A percentile compares a stretch with the other conserved stretches of the same genome.
These are phyloP conservation scores for Saturnia japonica DNA, from an alignment of 2,888 invertebrate genomes.

Conservation along the genomic window DNA sequence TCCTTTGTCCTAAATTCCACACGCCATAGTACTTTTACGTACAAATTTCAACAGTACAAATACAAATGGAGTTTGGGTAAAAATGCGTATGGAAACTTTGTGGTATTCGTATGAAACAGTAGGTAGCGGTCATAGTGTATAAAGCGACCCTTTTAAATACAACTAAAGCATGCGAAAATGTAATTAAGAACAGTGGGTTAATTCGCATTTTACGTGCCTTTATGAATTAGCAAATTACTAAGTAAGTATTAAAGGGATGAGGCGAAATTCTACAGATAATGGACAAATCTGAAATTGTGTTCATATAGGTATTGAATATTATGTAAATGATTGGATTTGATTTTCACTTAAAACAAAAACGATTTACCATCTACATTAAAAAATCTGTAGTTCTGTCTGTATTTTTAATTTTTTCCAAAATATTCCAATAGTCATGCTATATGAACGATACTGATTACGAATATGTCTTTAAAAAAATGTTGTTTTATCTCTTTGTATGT, in stretches of 20 bases:
- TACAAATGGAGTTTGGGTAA: slow-evolving; percentile 13
- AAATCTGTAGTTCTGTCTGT: no score
- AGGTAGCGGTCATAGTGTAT: slow-evolving; percentile 40
- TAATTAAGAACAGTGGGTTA: slow-evolving; percentile 79
- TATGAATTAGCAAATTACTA: slow-evolving; percentile 69
- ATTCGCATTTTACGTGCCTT: slow-evolving; percentile 75
- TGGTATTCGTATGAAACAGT: slow-evolving; percentile 13
- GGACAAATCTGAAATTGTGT: slow-evolving; percentile 45
- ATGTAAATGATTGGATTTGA: slow-evolving; percentile 19
- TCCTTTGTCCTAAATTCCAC: background rate
- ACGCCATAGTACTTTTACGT: background rate
- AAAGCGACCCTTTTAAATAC: slow-evolving; percentile 72
- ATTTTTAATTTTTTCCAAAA: no score
- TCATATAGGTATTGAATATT: slow-evolving; percentile 21
- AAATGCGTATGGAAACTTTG: slow-evolving; percentile 22
- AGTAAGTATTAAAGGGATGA: slow-evolving; percentile 50
- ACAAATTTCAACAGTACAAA: background rate
- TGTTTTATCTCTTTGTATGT: no score
- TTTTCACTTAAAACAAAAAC: slow-evolving; percentile 10
- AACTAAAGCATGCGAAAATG: slow-evolving; percentile 79
- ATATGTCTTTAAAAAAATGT: no score
- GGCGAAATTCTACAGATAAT: slow-evolving; percentile 42
- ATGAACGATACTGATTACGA: no score
- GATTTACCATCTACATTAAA: background rate
- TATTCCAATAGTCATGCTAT: no score